A percentile compares a stretch with the other conserved stretches of the same genome.
Evolutionary conservation across 2,888 invertebrate species (phyloP).

Genomic region (Tachystola acroxantha): DNA sequence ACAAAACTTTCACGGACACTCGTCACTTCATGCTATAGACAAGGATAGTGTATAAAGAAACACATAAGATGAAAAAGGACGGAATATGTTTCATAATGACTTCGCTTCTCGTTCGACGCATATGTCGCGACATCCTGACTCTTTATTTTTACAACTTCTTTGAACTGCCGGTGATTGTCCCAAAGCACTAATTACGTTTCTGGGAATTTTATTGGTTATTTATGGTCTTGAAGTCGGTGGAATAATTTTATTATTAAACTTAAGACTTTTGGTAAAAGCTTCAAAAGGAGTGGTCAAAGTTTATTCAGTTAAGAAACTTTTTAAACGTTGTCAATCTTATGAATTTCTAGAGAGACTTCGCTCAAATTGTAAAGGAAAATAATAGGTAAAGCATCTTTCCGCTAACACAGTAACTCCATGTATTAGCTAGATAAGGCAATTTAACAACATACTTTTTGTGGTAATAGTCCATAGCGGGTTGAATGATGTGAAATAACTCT

Average conservation of each 20-base stretch:
- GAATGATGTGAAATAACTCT: neutral
- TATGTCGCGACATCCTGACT: constrained; percentile 34
- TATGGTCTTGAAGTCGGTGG: neutral
- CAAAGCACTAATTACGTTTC: constrained; percentile 20
- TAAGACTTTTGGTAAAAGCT: no score
- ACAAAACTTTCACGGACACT: constrained; percentile 14
- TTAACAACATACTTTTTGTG: no score
- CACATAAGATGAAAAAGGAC: constrained; percentile 15
- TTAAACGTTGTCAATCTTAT: no score
- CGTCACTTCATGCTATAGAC: constrained; percentile 7
- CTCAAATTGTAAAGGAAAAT: no score
- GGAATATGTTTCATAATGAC: constrained; percentile 19
- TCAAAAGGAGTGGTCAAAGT: no score
- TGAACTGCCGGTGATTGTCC: constrained; percentile 35
- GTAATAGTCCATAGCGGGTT: no score
- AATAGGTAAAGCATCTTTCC: no score
- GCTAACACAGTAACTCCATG: no score
- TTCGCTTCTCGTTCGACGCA: constrained; percentile 25
- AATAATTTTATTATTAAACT: no score
- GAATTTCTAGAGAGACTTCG: no score
- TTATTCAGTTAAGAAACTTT: no score
- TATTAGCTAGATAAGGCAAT: no score
- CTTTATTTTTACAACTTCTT: constrained; percentile 45
- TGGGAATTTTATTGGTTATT: constrained; percentile 9
- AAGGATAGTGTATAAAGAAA: constrained; percentile 9